Evolutionary conservation across 2,797 vertebrate genomes (phyloP), one percentile per base, ranked within the genome.

Genomic region (Pangasius djambal): DNA sequence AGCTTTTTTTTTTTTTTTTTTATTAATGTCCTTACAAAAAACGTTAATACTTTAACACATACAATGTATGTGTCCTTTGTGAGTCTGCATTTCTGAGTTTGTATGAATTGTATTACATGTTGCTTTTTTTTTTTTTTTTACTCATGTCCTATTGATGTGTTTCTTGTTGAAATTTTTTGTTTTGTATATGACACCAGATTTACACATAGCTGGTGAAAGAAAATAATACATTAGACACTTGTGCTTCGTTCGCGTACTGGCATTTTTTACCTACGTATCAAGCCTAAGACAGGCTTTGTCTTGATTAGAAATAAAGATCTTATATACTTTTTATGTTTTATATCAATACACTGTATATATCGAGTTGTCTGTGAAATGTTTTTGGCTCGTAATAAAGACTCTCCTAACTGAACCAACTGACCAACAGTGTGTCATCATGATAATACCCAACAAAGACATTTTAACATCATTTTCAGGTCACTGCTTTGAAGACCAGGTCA

Each of bases 11-110:
- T 95, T 96, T 95, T 89, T 91, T 93, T 72, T 50, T 16, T n/a
- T 65, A 48, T 75, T 75, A 75, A 93, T 95, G 95, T 95, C 93
- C 94, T 96, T 95, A 95, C 94, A 69, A 69, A 94, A 95, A 95
- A 95, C 52, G 40, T 88, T 91, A 90, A 95, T 95, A 92, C 96
- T 95, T 95, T 94, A 96, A 97, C 97, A 97, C 98, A 97, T 98
- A 97, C 97, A 97, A 97, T 97, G 97, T 97, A 97, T 97, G 98
- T 98, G 97, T 95, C 92, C 94, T 97, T 95, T 97, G 94, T 95
- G 95, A 96, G 94, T 97, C 95, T 95, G 92, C 92, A 57, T 96
- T 93, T 95, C 93, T 95, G 93, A 97, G 97, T 95, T 83, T 96
- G 96, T 97, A 96, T 94, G 96, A 95, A 95, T 96, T 96, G 94